Evolutionary conservation across 1,140 invertebrate genomes (phyloP), one percentile per base, ranked within the genome.

Genomic region (Macrosteles quadrilineatus): DNA sequence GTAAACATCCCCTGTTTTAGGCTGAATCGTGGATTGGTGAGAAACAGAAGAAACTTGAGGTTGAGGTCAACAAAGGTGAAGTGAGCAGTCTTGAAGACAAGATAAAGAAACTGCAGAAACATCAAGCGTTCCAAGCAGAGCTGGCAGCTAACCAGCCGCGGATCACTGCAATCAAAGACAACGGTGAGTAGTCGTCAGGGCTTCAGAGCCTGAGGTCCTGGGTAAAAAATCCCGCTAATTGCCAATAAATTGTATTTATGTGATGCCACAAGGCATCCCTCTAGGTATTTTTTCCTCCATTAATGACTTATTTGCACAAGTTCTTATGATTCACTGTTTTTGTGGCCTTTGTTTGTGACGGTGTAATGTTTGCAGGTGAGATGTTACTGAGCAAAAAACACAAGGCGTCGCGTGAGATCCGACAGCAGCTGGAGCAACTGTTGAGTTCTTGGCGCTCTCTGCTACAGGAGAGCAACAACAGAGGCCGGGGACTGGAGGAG

Each of bases 61-160:
- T 89, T 0, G 91, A 94, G 78, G 81, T 83, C 17, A 82, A 85
- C 77, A 75, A 87, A 72, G 84, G 86, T 73, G 90, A 93, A 78
- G 89, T 90, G 3, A 89, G 85, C 12, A 90, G 86, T 78, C 80
- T 95, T 2, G 92, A 94, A 76, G 91, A 94, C 68, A 95, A 95
- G 79, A 93, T 98, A 77, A 97, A 97, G 82, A 95, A 96, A 77
- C 82, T 98, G n/a, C 95, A 98, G 80, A 98, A 98, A 79, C 96
- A 98, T 80, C 97, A 98, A 82, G 95, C 96, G 0, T 98, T 99
- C 83, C 92, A 98, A 78, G 95, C 96, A 0, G 97, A 99, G 81
- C 84, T 99, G 40, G 84, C 90, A 0, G 95, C 96, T 11, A 97
- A 99, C 82, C 87, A 92, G 72, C 87, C 90, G 12, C 86, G 92